Base-by-base conservation (phyloP, 2,113 vertebrate genomes). In the Neomonachus schauinslandi region DNA sequence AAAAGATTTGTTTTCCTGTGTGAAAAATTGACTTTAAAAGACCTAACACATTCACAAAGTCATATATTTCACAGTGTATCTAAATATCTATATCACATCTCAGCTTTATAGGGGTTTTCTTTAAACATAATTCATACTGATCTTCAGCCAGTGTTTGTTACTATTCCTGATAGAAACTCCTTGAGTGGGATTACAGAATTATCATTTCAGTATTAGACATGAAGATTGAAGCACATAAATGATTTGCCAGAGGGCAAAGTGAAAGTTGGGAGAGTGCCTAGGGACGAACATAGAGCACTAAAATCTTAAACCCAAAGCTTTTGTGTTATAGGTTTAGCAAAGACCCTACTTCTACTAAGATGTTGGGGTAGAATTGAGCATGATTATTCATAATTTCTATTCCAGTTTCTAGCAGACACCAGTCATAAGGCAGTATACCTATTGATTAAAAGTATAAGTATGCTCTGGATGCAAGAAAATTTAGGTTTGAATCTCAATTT, bases 401-500 rank as follows among this genome's bases (percentile, higher is more conserved):
- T 9, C n/a, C n/a, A 36, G 18, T 85, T 96, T 93, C 51, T 83
- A 76, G 42, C 2, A 87, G 33, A 72, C 24, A 65, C 4, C 22
- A 46, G 42, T 53, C 12, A 46, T 80, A 5, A 76, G 18, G 24
- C 49, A 53, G 19, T 59, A 5, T 49, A 57, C 19, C 6, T 76
- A 24, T 49, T 90, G 31, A 65, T 81, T 72, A 74, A 72, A 95
- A 83, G 9, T 61, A 8, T 92, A 65, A 21, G 2, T 84, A 5
- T 84, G 31, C 42, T 94, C 39, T 69, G 18, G 59, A 81, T 15
- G 15, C 24, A 77, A 81, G 18, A 8, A 74, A 69, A 83, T 49
- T 74, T 74, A 69, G 13, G 19, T 93, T 96, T 94, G 87, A 96
- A 72, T 79, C 4, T 59, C n/a, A 89, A 2, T 28, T 95, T 86